phyloP scores from a whole-genome alignment of 2,888 invertebrate genomes.

The Ceriagrion tenellum region DNA sequence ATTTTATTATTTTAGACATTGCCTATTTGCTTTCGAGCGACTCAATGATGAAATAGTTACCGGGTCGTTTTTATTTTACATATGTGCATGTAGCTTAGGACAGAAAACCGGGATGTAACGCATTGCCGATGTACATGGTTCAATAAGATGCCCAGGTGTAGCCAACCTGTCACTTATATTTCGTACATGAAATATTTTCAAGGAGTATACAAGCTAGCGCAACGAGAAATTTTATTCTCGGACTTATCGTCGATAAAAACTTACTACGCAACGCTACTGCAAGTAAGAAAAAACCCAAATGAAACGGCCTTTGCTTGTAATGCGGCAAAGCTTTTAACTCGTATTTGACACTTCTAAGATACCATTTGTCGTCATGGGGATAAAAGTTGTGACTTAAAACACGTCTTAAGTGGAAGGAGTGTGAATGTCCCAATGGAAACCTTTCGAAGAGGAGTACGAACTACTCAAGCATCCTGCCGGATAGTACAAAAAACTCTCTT shows the following conservation, averaged over 20 bases:
- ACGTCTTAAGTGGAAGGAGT: neutral
- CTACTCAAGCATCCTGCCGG: neutral
- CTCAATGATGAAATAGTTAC: no score
- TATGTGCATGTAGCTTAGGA: no score
- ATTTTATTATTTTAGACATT: no score
- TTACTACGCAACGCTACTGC: neutral
- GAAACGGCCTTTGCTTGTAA: neutral
- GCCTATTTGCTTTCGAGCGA: no score
- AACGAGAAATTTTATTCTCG: neutral
- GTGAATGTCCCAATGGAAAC: neutral
- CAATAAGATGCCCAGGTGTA: neutral
- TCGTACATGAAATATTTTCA: neutral
- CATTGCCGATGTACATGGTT: no score
- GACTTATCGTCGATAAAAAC: neutral
- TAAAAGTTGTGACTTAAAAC: neutral
- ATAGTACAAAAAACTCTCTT: neutral
- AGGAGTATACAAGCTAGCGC: neutral
- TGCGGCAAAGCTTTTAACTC: neutral
- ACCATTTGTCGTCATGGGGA: neutral
- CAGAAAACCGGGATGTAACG: no score
- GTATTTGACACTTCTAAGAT: neutral
- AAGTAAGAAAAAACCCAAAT: neutral
- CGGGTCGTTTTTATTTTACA: no score
- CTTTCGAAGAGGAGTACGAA: neutral
- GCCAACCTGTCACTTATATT: neutral